phyloP scores from a whole-genome alignment of 2,888 invertebrate genomes.

The Agriopis marginaria region DNA sequence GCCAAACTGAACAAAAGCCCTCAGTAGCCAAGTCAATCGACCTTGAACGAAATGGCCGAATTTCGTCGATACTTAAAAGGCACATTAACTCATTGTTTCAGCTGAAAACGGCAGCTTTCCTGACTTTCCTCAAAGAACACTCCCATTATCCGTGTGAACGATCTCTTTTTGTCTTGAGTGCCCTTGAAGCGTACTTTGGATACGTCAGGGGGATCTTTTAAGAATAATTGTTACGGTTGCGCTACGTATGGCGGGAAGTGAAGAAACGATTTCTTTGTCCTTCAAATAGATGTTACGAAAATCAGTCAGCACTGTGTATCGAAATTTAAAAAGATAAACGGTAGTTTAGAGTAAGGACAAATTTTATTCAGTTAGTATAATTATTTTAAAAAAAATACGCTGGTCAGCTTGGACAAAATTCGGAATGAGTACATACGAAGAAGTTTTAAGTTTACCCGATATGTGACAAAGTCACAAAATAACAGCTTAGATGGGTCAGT shows the following conservation, averaged over 20 bases:
- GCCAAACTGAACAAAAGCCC: constrained; percentile 3
- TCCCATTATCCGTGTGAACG: constrained; percentile 38
- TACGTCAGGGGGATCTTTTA: constrained; percentile 28
- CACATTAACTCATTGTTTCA: constrained; percentile 39
- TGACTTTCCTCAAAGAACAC: constrained; percentile 32
- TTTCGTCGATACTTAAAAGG: constrained; percentile 36
- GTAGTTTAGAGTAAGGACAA: too few species aligned
- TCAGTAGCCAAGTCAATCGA: constrained; percentile 19
- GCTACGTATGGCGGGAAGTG: constrained; percentile 3
- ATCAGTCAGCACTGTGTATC: too few species aligned
- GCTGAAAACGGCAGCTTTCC: constrained; percentile 34
- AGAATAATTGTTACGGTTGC: constrained; percentile 35
- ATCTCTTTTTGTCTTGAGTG: constrained; percentile 38
- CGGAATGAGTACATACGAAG: too few species aligned
- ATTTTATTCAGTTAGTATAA: too few species aligned
- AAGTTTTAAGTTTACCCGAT: too few species aligned
- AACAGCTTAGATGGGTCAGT: too few species aligned
- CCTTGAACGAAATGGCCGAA: constrained; percentile 31
- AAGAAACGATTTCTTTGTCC: neutral
- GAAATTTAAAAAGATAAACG: too few species aligned
- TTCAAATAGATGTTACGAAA: too few species aligned
- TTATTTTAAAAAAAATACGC: too few species aligned
- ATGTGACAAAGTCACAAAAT: too few species aligned
- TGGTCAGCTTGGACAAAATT: too few species aligned
- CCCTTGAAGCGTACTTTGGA: constrained; percentile 31